These are phyloP conservation scores for Sinopyrophorus schimmeli DNA, from an alignment of 2,888 invertebrate species.

Conservation along the genomic window DNA sequence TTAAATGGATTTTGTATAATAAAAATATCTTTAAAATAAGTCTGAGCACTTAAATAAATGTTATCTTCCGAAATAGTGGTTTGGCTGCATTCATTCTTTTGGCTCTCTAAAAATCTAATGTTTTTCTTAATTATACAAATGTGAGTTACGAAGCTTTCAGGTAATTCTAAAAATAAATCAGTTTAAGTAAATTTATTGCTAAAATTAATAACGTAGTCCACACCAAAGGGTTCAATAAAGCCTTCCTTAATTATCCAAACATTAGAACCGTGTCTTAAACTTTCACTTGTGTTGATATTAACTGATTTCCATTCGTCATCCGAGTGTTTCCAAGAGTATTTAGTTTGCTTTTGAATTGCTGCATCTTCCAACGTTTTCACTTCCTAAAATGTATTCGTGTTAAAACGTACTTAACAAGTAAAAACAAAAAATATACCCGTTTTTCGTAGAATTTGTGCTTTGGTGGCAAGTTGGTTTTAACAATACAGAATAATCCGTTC, in stretches of 20 bases:
- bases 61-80: conserved; percentile 47
- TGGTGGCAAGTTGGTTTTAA: conserved; percentile 61
- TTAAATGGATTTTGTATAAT: conserved; percentile 45
- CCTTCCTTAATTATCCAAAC: conserved; percentile 41
- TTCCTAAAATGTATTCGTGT: conserved; percentile 21
- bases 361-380: conserved; percentile 27
- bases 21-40: conserved; percentile 47
- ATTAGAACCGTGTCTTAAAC: conserved; percentile 34
- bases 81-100: conserved; percentile 53
- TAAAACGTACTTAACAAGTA: too few species aligned
- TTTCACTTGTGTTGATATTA: conserved; percentile 24
- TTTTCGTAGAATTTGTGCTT: conserved; percentile 47
- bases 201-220: conserved; percentile 14
- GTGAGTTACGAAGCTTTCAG: conserved; percentile 46
- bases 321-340: conserved; percentile 29
- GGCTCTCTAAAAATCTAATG: conserved; percentile 55
- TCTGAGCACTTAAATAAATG: conserved; percentile 44
- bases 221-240: conserved; percentile 43
- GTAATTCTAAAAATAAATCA: conserved; percentile 43
- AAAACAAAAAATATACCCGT: too few species aligned
- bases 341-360: conserved; percentile 21
- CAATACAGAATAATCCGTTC: conserved; percentile 63
- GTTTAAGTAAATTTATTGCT: conserved; percentile 4
- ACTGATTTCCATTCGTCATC: conserved; percentile 16
- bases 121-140: conserved; percentile 50